Base-by-base conservation (phyloP, 2,113 vertebrate genomes). In the Sander lucioperca region DNA sequence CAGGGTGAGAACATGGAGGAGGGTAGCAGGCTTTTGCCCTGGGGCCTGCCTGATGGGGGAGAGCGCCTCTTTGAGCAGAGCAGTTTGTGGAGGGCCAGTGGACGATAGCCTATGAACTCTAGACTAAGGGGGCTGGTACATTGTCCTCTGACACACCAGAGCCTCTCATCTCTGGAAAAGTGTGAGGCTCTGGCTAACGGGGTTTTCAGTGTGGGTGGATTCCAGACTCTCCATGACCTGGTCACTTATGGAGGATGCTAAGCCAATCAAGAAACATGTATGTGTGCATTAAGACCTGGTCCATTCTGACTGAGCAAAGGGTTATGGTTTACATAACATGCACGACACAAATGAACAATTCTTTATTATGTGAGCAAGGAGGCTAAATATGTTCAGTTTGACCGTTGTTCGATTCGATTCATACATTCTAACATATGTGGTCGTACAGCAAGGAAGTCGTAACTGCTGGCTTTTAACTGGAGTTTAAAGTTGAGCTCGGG, bases 51-150 rank as follows among this genome's bases (percentile, higher is more conserved):
- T 85, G 16, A 68, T 16, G 82, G 91, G 80, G 77, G 75, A 84
- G 82, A 80, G 85, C 27, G 80, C 72, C 76, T 90, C 92, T 93
- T 88, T 92, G 89, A 92, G 83, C 73, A 80, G 77, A 75, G 84
- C 85, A 68, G 89, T 90, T 91, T 92, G 87, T 56, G 16, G 43
- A 88, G 85, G 91, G 90, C 90, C 85, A 90, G 74, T 89, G 80
- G 87, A 93, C 58, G 83, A 83, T 82, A 87, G 84, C 92, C 86
- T 88, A 68, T 92, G 89, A 93, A 91, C 92, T 86, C 16, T 15
- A 89, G 90, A 85, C 77, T 66, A 80, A 74, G 74, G 84, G 84
- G 70, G 80, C 74, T 74, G 85, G 66, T 79, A 33, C 78, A 68
- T 80, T 90, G 92, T 91, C 91, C 89, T 93, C 88, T 90, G 89